Evolutionary conservation across 2,113 vertebrate genomes (phyloP), one percentile per base, ranked within the genome.

Genomic region (Athene cunicularia): DNA sequence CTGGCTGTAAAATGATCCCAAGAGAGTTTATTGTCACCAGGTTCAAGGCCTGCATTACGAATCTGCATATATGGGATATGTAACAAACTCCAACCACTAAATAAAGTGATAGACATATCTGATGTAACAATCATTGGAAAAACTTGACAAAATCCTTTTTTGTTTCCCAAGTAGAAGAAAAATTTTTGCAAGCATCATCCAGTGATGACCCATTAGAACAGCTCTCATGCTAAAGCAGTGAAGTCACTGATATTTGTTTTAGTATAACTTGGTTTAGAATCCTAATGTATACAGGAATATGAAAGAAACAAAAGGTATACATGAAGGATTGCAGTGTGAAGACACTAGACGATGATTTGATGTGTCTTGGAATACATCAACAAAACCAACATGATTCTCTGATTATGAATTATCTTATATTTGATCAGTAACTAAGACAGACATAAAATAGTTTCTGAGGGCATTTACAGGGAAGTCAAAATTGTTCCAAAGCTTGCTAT

Each of bases 31-130:
- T 9, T 62, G 7, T 37, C 62, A 58, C 3, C 27, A 24, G 26
- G 19, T 58, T 58, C 0, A 0, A 70, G 72, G 33, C 7, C 24
- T 41, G 10, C 1, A 1, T 58, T 59, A 47, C 20, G 16, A 91
- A 72, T 3, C 37, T 58, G 53, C 20, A 43, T 16, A 3, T 35
- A 53, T 43, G 30, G 23, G 75, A 67, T 47, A 76, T 13, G 4
- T 6, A 58, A 20, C 6, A 58, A 93, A 37, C 30, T 68, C 12
- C 10, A 66, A 26, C 8, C 8, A n/a, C 14, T 76, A 73, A 63
- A 62, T 20, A 58, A 71, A 53, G 9, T n/a, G 23, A 37, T 18
- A 41, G 50, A 43, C 5, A 41, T 22, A 55, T 26, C 28, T 13
- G 8, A 6, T 37, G 24, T n/a, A 23, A 12, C 3, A 60, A 56